Conservation (phyloP, 2,797 vertebrate species). For the Crax fasciolata region DNA sequence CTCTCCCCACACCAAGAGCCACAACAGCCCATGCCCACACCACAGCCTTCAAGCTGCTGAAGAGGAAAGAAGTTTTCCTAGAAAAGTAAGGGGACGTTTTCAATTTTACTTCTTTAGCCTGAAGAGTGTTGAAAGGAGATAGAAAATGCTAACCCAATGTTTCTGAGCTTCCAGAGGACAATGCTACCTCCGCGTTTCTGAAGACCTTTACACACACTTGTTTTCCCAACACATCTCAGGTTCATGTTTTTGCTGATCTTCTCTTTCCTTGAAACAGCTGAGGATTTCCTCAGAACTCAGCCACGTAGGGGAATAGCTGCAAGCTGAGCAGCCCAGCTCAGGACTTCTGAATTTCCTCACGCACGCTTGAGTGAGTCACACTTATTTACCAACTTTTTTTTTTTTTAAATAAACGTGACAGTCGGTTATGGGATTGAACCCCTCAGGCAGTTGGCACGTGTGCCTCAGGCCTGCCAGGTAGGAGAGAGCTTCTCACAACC, state of each 20-base stretch:
- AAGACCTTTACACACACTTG: background rate
- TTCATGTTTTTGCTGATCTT: background rate
- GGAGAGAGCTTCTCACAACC: background rate
- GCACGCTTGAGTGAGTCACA: background rate
- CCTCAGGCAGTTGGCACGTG: background rate
- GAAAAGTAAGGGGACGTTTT: background rate
- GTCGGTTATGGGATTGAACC: accelerated
- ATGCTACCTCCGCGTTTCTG: background rate
- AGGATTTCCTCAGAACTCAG: background rate
- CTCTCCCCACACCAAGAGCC: background rate
- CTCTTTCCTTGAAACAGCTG: background rate
- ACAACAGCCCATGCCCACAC: background rate
- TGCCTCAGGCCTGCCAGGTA: background rate
- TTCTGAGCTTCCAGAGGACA: background rate
- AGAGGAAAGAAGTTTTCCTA: too few species aligned
- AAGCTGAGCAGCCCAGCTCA: background rate
- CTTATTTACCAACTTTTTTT: background rate
- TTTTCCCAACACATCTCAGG: background rate
- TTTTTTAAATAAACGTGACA: background rate
- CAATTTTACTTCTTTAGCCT: background rate
- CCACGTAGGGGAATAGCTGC: background rate
- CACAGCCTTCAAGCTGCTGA: too few species aligned
- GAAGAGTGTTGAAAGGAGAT: background rate
- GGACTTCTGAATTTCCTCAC: background rate
- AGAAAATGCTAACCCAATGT: background rate